Conservation (phyloP, 2,113 vertebrate species). For the Tragelaphus buxtoni region DNA sequence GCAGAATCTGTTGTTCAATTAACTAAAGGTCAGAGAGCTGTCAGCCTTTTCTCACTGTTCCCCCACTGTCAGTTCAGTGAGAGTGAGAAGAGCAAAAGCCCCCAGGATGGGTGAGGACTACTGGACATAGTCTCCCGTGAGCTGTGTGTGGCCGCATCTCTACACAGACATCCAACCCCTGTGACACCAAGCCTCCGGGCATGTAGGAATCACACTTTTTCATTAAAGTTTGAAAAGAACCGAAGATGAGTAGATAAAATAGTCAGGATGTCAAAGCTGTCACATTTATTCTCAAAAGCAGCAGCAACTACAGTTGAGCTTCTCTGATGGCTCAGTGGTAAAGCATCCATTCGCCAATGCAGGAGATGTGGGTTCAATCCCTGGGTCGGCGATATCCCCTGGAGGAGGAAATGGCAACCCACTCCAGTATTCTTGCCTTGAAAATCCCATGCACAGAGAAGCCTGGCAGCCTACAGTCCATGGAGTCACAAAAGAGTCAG, state of each 20-base stretch:
- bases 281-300: neutral
- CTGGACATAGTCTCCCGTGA: neutral
- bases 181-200: neutral
- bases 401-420: neutral
- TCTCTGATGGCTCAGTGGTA: neutral
- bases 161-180: neutral
- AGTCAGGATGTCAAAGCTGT: neutral
- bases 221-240: neutral
- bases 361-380: neutral
- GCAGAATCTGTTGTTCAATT: conserved; percentile 39
- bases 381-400: neutral
- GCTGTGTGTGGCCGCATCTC: neutral
- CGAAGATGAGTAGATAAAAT: neutral
- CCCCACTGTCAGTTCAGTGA: neutral
- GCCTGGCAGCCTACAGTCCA: neutral
- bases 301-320: neutral
- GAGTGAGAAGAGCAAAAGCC: neutral
- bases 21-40: conserved; percentile 47
- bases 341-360: neutral
- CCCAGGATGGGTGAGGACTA: neutral
- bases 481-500: neutral
- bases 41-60: neutral
- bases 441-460: neutral
- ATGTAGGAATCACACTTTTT: neutral
- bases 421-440: neutral